Percentiles rank a stretch among this genome's conserved stretches.
Evolutionary conservation across 2,113 vertebrate species (phyloP).

Genomic region (Crypturellus undulatus): DNA sequence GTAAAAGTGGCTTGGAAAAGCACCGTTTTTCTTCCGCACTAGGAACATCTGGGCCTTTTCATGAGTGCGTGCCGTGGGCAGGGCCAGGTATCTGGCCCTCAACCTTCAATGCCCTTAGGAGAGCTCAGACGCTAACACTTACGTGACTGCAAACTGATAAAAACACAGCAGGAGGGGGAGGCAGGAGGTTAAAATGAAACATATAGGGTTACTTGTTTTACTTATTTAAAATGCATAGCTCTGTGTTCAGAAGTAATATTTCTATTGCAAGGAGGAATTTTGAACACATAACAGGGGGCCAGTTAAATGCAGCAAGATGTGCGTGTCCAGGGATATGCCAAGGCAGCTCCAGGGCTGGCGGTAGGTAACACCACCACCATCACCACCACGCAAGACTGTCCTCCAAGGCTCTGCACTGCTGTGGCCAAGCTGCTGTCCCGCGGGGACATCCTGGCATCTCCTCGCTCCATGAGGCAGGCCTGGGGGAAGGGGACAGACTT

Average conservation of each 20-base stretch:
- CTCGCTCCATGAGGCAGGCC: not conserved
- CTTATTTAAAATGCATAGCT: not conserved
- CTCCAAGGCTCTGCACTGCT: not conserved
- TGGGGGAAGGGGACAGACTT: not conserved
- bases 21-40: not conserved
- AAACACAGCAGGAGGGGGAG: fast-evolving
- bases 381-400: not conserved
- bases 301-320: not conserved
- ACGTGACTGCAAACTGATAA: not conserved
- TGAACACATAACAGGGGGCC: not conserved
- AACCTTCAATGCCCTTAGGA: slow-evolving; percentile 39
- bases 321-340: not conserved
- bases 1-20: slow-evolving; percentile 42
- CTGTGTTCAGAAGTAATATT: not conserved
- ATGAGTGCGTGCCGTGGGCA: not conserved
- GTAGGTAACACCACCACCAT: not conserved
- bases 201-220: not conserved
- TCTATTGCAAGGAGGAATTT: not conserved
- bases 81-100: not conserved
- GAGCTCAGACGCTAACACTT: not conserved
- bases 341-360: not conserved
- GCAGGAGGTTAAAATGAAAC: not conserved
- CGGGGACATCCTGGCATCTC: no score
- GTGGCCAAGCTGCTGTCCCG: not conserved
- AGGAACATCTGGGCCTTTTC: slow-evolving; percentile 23